Evolutionary conservation across 2,113 vertebrate genomes (phyloP).

Genomic region (Sebastes fasciatus): DNA sequence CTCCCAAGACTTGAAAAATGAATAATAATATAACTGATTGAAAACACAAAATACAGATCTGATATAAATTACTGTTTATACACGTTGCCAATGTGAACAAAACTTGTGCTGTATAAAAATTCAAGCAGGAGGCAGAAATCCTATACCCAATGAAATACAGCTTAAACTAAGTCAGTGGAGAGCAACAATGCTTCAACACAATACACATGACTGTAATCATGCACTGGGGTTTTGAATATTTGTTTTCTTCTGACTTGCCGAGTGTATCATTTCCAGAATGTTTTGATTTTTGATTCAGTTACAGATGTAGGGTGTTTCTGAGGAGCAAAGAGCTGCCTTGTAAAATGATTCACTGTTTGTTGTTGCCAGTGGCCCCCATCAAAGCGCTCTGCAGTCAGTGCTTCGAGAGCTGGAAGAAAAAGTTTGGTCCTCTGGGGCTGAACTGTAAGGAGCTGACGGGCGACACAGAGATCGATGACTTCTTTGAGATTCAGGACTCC

Average conservation of each 20-base stretch:
- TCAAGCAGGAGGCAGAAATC: neutral
- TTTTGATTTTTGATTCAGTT: constrained; percentile 22
- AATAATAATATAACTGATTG: neutral
- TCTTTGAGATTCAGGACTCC: constrained; percentile 97
- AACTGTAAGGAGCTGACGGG: constrained; percentile 97
- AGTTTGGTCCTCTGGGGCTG: constrained; percentile 94
- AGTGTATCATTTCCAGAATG: neutral
- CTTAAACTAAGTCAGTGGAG: neutral
- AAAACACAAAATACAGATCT: constrained; percentile 1
- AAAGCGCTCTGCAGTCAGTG: constrained; percentile 97
- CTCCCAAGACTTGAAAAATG: neutral
- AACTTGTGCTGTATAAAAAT: constrained; percentile 1
- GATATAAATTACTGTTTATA: neutral
- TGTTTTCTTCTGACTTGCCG: neutral
- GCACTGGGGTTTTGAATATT: neutral
- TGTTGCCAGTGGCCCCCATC: constrained; percentile 94
- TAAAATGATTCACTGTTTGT: constrained; percentile 35
- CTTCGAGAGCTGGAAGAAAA: constrained; percentile 95
- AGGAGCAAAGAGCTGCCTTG: neutral
- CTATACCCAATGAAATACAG: neutral
- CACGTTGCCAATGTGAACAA: neutral
- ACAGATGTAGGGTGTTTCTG: neutral
- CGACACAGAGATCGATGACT: constrained; percentile 95
- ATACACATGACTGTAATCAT: constrained; percentile 18
- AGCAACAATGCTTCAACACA: constrained; percentile 2